Base-by-base conservation (phyloP, 2,797 vertebrate species). In the Sphenopsis melanotis region DNA sequence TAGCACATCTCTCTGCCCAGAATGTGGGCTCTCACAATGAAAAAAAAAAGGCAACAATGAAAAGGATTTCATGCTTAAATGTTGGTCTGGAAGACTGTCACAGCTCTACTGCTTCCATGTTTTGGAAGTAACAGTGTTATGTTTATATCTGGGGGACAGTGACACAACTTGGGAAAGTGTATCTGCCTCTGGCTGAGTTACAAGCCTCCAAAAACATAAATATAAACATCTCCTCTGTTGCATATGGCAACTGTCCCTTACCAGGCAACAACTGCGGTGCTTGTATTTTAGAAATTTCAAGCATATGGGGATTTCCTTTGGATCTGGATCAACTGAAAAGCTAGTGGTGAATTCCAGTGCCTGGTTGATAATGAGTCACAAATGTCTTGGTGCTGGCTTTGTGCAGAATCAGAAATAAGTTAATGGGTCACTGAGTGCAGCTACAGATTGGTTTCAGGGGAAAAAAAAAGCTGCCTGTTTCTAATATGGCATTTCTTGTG, bases 291-390 rank as follows among this genome's bases (percentile, higher is more conserved):
- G 83, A 90, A 94, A 94, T 91, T 90, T 74, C 61, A 47, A 83
- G 64, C 88, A 55, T 95, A 92, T 93, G 94, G 94, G 85, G 94
- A 89, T 94, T 95, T 96, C 93, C 95, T 93, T 94, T 96, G 95
- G 83, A 95, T 85, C 41, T 75, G 82, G 76, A 92, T 92, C 86
- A 95, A 68, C 83, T 61, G 89, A 92, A 46, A 77, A 77, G 53
- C 53, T 79, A 68, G 61, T 23, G 44, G 41, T 89, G 87, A 90
- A 83, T 96, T 95, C 88, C 68, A 87, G 42, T 94, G 81, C 86
- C 63, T 87, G 34, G 44, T 12, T 94, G 77, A 94, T 94, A 96
- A 94, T 94, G 91, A 95, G 68, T 77, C 47, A 11, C 93, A 83
- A 95, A 94, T 93, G 93, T 90, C 91, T 77, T 42, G 70, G 46